Base-by-base conservation (phyloP, 2,888 invertebrate genomes). In the Sminthurinus aureus region DNA sequence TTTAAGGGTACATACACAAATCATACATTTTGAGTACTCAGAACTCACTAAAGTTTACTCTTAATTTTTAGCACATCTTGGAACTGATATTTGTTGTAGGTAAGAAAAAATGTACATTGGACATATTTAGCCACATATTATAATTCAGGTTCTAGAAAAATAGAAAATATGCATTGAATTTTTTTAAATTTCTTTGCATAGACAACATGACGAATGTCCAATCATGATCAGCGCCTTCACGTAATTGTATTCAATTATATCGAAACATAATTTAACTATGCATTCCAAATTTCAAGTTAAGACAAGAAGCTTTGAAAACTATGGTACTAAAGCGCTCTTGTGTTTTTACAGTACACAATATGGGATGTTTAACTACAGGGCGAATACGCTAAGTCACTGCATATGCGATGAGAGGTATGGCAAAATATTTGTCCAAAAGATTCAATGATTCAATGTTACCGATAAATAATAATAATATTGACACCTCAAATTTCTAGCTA, bases 381-480 rank as follows among this genome's bases (percentile, higher is more conserved):
- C 94, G 87, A 94, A 93, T 91, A 94, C 95, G 64, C 91, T 95
- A 87, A 94, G 94, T 89, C 94, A 94, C 90, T 95, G 95, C 91
- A 92, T 92, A 87, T 95, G 95, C 90, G 95, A 95, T 91, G 92
- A 93, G 91, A 94, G 94, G 95, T 95, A 92, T 91, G 92, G 6
- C 38, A 38, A 38, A 38, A 38, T 38, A 38, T 38, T 38, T 38
- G 3, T 38, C 38, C 38, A 38, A 38, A 38, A 38, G 1, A 38
- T 38, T 4, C 6, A 38, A 38, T 38, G 6, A 4, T 38, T 6
- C 38, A 38, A 91, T 9, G 66, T 58, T 18, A 58, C 58, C 58
- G 4, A 58, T 58, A 2, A 2, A 71, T n/a, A 79, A 73, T 78
- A 69, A n/a, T 58, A 58, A 15, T 52, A 73, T 73, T 79, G 69